Conservation (phyloP, 2,888 invertebrate species). For the Scelioninae gen. 2 region DNA sequence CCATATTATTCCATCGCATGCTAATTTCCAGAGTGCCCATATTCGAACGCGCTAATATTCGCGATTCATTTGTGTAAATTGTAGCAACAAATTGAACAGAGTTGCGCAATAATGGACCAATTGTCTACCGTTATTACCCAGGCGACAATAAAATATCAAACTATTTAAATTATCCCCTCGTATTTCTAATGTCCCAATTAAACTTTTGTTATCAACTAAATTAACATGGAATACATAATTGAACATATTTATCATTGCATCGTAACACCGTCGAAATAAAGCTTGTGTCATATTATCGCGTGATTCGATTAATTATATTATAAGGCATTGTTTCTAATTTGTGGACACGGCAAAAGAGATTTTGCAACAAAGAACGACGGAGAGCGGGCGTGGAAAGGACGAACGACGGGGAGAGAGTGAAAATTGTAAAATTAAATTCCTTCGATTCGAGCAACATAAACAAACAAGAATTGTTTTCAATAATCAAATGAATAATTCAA, state of each 20-base stretch:
- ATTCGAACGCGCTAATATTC: slow-evolving; percentile 51
- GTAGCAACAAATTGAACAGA: slow-evolving; percentile 42
- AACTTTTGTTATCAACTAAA: not conserved
- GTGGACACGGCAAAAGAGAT: too few species aligned
- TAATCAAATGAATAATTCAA: too few species aligned
- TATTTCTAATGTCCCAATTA: not conserved
- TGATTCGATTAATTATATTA: not conserved
- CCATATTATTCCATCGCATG: slow-evolving; percentile 61
- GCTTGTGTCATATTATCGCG: too few species aligned
- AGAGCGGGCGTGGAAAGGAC: too few species aligned
- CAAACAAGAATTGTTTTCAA: too few species aligned
- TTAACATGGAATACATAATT: not conserved
- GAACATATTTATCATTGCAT: slow-evolving; percentile 14
- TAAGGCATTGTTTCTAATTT: too few species aligned
- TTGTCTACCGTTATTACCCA: slow-evolving; percentile 31
- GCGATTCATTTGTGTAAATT: slow-evolving; percentile 51
- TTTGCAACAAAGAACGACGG: too few species aligned
- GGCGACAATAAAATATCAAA: slow-evolving; percentile 25
- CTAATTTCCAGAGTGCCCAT: slow-evolving; percentile 59
- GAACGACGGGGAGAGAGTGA: too few species aligned
- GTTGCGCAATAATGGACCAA: slow-evolving; percentile 37
- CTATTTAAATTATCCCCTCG: slow-evolving; percentile 10
- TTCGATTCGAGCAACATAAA: too few species aligned
- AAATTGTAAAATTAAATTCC: too few species aligned
- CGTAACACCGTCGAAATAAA: too few species aligned